Evolutionary conservation across 1,140 invertebrate species (phyloP), one percentile per base, ranked within the genome.

Genomic region (Chlorops oryzae): DNA sequence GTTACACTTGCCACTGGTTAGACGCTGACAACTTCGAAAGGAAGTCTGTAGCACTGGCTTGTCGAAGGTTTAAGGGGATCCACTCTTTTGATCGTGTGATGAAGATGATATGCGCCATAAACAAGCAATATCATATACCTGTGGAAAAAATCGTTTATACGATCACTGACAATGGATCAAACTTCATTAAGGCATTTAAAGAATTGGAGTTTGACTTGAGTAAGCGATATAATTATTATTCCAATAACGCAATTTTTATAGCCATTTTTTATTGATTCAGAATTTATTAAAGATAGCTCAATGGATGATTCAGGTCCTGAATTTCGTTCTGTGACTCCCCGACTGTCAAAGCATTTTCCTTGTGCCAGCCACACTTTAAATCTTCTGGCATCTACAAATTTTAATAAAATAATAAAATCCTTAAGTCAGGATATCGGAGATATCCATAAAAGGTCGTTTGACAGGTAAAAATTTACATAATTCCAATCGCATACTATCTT

Each of bases 91-190:
- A 50, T 17, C 17, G 23, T 5, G 46, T 59, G 23, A 54, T 42
- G 6, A 34, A 46, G 34, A 27, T 50, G 27, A 17, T 61, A 6
- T 43, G 47, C 18, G 27, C 52, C 39, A 55, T 63, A 38, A 39
- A 56, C 25, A 24, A 39, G 7, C 38, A 48, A 44, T 61, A 56
- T 43, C 47, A 47, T 24, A 41, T 61, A 38, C 45, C 44, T 17
- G 5, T 37, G 17, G n/a, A 15, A 15, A 50, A 56, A 53, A 55
- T 63, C 18, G 40, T 45, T 18, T 50, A 44, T 17, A 61, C 57
- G 12, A 50, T 61, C 10, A 59, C 58, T 18, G 61, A 59, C 40
- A 59, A 57, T 38, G 59, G 50, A 12, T 55, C 51, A 15, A 61
- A 59, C 49, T 61, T 59, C 47, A 43, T 56, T 10, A 61, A 59